These are phyloP conservation scores for Marmota flaviventris DNA, from an alignment of 2,113 vertebrate genomes.

Conservation along the genomic window DNA sequence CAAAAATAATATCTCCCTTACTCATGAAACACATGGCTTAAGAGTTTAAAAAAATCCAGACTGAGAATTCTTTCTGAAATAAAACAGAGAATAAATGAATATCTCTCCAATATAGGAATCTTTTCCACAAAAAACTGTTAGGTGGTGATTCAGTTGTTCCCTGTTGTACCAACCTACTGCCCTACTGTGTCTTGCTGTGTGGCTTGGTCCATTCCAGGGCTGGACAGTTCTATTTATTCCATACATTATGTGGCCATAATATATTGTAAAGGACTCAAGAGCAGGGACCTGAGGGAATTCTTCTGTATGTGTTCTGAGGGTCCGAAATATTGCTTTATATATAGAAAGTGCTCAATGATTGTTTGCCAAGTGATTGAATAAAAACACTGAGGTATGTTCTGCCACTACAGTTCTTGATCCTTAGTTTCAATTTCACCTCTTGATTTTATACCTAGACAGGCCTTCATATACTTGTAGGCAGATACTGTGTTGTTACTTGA, in stretches of 20 bases:
- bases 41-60: not conserved
- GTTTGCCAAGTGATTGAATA: not conserved
- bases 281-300: not conserved
- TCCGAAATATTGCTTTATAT: not conserved
- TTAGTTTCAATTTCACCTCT: not conserved
- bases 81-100: not conserved
- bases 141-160: not conserved
- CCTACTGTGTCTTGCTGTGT: not conserved
- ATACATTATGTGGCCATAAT: not conserved
- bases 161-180: not conserved
- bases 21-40: not conserved
- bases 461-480: not conserved
- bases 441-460: not conserved
- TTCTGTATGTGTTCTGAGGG: not conserved
- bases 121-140: not conserved
- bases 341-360: not conserved
- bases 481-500: not conserved
- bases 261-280: not conserved
- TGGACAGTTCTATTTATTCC: not conserved
- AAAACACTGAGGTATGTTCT: not conserved
- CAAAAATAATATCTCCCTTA: conserved; percentile 21
- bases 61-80: conserved; percentile 29
- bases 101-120: not conserved
- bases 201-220: not conserved
- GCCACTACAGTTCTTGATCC: not conserved